phyloP scores from a whole-genome alignment of 2,888 invertebrate genomes.

The Drosophila histrio region DNA sequence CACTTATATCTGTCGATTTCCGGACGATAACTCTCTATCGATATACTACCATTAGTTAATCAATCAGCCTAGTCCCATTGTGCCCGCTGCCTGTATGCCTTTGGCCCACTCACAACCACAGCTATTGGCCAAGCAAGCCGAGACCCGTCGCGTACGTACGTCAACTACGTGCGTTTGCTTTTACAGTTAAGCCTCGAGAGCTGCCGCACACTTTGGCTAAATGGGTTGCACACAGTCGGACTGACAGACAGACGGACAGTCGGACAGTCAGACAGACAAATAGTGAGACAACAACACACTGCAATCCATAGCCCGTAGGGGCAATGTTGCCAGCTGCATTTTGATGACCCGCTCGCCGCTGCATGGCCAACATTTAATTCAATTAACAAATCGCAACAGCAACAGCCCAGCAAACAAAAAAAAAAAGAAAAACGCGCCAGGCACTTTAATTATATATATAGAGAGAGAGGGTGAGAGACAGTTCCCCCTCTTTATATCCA shows the following conservation, averaged over 20 bases:
- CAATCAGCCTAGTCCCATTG: conserved; percentile 29
- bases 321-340: conserved; percentile 62
- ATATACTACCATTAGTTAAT: background rate
- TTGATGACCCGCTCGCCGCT: conserved; percentile 67
- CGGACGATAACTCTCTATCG: background rate
- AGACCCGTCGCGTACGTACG: conserved; percentile 13
- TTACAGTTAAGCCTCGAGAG: conserved; percentile 66
- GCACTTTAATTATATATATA: conserved; percentile 65
- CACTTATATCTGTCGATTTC: too few species aligned
- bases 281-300: conserved; percentile 12
- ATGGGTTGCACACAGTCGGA: conserved; percentile 57
- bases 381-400: conserved; percentile 76
- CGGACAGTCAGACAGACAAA: background rate
- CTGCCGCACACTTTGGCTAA: conserved; percentile 63
- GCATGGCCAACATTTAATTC: conserved; percentile 72
- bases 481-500: background rate
- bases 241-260: background rate
- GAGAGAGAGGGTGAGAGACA: too few species aligned
- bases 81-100: conserved; percentile 32
- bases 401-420: conserved; percentile 34
- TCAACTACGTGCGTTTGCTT: conserved; percentile 69
- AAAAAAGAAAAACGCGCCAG: conserved; percentile 41
- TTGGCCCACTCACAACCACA: conserved; percentile 39
- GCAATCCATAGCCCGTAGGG: conserved; percentile 40
- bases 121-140: conserved; percentile 16